These are phyloP conservation scores for Mamestra configurata DNA, from an alignment of 1,140 invertebrate species.

Conservation along the genomic window DNA sequence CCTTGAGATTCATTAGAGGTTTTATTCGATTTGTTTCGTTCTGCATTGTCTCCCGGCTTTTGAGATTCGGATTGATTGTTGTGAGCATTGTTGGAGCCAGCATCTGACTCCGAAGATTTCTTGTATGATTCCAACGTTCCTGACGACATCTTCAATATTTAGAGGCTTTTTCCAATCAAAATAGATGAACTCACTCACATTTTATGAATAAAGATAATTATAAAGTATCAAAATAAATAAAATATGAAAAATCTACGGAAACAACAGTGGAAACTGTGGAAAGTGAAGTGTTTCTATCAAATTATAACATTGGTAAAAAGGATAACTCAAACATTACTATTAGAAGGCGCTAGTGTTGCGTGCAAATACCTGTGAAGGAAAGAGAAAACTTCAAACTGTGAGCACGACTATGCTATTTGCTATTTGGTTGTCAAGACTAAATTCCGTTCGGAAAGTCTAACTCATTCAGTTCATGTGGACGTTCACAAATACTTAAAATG, in stretches of 20 bases:
- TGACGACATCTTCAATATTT: constrained; percentile 59
- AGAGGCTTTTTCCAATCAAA: constrained; percentile 9
- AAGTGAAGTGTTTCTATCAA: not conserved
- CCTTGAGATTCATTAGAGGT: constrained; percentile 70
- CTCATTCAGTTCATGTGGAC: no score
- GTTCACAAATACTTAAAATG: not conserved
- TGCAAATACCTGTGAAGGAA: not conserved
- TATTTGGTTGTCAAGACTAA: not conserved
- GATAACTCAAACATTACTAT: not conserved
- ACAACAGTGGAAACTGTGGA: not conserved
- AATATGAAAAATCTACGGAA: constrained; percentile 12
- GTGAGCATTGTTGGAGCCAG: constrained; percentile 59
- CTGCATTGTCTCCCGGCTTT: constrained; percentile 74
- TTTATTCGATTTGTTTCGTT: constrained; percentile 78
- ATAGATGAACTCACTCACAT: constrained; percentile 25
- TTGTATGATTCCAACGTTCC: constrained; percentile 53
- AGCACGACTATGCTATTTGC: not conserved
- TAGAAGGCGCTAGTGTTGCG: not conserved
- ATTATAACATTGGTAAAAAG: not conserved
- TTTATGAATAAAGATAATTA: not conserved
- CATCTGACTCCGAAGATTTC: constrained; percentile 64
- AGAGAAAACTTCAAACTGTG: not conserved
- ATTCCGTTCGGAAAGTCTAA: no score
- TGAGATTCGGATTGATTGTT: constrained; percentile 79
- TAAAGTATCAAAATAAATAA: constrained; percentile 34